A percentile compares a stretch with the other conserved stretches of the same genome.
Evolutionary conservation across 2,888 invertebrate genomes (phyloP).

Genomic region (Creontiades dilutus): DNA sequence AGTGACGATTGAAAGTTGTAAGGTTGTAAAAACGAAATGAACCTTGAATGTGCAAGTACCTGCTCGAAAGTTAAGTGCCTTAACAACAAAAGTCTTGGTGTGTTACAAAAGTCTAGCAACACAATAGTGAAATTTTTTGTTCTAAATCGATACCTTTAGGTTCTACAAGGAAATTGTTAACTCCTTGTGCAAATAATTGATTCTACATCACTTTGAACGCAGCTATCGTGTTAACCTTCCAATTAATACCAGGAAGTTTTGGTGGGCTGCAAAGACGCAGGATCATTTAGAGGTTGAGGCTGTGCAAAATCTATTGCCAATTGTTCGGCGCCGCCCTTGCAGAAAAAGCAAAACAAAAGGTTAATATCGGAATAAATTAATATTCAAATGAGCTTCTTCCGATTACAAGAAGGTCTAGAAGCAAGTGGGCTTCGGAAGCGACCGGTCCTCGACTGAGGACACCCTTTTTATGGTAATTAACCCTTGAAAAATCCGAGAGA

Average conservation of each 20-base stretch:
- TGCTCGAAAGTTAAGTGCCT: no score
- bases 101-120: no score
- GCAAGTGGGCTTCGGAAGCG: background rate
- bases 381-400: background rate
- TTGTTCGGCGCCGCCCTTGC: background rate
- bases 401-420: background rate
- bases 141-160: no score
- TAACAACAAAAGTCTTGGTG: no score
- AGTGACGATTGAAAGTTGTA: no score
- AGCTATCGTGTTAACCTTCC: no score
- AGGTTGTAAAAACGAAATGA: no score
- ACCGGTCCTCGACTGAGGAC: background rate
- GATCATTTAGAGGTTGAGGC: background rate
- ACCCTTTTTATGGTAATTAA: background rate
- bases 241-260: background rate
- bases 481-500: background rate
- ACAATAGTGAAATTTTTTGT: no score
- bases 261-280: background rate
- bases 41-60: no score
- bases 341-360: background rate
- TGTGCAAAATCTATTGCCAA: background rate
- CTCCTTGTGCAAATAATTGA: no score
- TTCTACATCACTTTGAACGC: no score
- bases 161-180: no score
- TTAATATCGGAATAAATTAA: slow-evolving; percentile 1